Evolutionary conservation across 2,113 vertebrate genomes (phyloP).

Genomic region (Paradoxurus hermaphroditus): DNA sequence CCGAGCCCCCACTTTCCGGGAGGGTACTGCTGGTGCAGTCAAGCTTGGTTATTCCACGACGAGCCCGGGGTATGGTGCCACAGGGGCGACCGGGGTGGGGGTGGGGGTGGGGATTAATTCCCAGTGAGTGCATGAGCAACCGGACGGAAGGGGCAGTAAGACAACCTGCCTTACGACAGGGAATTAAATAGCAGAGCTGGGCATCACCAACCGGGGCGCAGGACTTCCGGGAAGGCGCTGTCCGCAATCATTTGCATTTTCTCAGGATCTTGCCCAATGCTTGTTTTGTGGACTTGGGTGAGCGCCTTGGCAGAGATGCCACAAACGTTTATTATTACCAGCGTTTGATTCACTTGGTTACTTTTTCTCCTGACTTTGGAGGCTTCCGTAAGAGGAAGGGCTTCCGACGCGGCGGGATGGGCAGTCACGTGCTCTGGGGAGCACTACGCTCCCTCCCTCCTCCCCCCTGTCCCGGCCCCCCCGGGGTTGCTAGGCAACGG

Average conservation of each 20-base stretch:
- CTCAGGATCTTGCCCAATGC: not conserved
- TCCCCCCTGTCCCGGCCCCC: rapidly evolving
- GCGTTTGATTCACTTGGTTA: not conserved
- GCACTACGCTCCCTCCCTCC: too few species aligned
- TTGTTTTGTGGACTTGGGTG: not conserved
- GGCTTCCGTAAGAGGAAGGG: too few species aligned
- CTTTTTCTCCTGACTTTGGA: not conserved
- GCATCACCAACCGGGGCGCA: not conserved
- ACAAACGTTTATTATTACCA: not conserved
- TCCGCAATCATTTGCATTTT: not conserved
- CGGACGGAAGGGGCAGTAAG: not conserved
- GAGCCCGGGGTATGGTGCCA: rapidly evolving
- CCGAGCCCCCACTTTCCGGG: too few species aligned
- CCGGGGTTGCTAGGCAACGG: constrained; percentile 74
- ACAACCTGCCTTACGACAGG: not conserved
- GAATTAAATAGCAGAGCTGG: not conserved
- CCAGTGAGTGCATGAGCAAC: not conserved
- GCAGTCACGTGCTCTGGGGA: not conserved
- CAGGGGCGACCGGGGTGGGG: not conserved
- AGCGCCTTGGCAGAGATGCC: not conserved
- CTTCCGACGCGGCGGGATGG: rapidly evolving
- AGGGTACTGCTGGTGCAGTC: not conserved
- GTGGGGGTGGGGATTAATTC: too few species aligned
- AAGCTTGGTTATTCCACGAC: rapidly evolving
- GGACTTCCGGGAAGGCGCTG: not conserved